Evolutionary conservation across 2,797 vertebrate species (phyloP).

Genomic region (Falco novaeseelandiae): DNA sequence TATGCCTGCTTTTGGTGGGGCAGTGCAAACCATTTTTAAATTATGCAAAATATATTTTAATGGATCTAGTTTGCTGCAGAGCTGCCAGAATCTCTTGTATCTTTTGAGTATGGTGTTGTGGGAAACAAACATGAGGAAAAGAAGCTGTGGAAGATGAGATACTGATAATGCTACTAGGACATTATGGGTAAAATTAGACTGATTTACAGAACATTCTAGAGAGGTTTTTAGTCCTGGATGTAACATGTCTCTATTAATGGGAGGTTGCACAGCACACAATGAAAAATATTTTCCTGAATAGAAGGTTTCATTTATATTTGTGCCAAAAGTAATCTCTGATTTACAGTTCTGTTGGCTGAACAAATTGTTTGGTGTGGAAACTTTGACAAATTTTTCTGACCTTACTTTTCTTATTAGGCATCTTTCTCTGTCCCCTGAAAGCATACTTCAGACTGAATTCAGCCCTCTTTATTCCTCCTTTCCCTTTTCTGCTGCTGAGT

Average conservation of each 20-base stretch:
- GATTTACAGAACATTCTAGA: slow-evolving; percentile 4
- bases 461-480: neutral
- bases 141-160: neutral
- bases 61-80: neutral
- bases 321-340: slow-evolving; percentile 51
- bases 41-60: neutral
- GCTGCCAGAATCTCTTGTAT: neutral
- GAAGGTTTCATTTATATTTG: slow-evolving; percentile 41
- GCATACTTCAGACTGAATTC: neutral
- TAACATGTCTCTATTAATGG: neutral
- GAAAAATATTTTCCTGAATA: slow-evolving; percentile 50
- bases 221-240: neutral
- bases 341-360: slow-evolving; percentile 54
- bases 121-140: slow-evolving; percentile 10
- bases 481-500: neutral
- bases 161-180: neutral
- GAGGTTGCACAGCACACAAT: neutral
- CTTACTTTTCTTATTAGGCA: slow-evolving; percentile 33
- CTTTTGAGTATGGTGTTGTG: neutral
- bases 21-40: neutral
- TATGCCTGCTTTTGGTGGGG: neutral
- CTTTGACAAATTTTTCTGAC: neutral
- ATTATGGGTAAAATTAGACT: neutral
- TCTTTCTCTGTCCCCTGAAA: slow-evolving; percentile 9
- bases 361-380: slow-evolving; percentile 60